Base-by-base conservation (phyloP, 1,140 invertebrate genomes). In the Drosophila kikkawai region DNA sequence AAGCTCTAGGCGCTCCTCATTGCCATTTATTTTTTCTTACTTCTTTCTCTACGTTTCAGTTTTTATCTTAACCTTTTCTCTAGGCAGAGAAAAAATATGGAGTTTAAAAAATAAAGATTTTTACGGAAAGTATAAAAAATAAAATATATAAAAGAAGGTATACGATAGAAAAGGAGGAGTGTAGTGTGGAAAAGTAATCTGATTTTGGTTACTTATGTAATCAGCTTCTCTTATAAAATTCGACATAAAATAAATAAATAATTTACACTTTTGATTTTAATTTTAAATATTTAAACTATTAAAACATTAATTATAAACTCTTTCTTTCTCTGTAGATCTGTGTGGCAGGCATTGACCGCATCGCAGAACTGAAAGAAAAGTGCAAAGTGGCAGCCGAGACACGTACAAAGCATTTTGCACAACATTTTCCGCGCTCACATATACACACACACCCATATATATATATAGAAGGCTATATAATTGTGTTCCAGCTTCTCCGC, bases 321-420 rank as follows among this genome's bases (percentile, higher is more conserved):
- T 22, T 70, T 26, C 19, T 47, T 32, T 61, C 73, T 22, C 15
- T 50, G 59, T 22, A 26, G 26, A 42, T 60, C 39, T 50, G 26
- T 19, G 22, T 45, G 47, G 57, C 82, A 80, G 82, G 77, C 82
- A 81, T 84, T 84, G 79, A 82, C 79, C 79, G 82, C 82, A 60
- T 63, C 22, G 32, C 41, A 48, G 36, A 34, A 9, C 70, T 36
- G 42, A 67, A 45, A 66, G 67, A 76, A 73, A 69, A 76, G 75
- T 69, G 75, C 75, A 79, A 63, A 78, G 58, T 78, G 60, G 75
- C 76, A 61, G 45, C 36, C 55, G 68, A 75, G 67, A 74, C 84
- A 87, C 84, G 84, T 88, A 84, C 65, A 75, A 80, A 80, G 84
- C 77, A 80, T 88, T 88, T 88, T 84, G 84, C 84, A 88, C 84